Conservation (phyloP, 2,797 vertebrate species). For the Cynodonichthys magdalenae region DNA sequence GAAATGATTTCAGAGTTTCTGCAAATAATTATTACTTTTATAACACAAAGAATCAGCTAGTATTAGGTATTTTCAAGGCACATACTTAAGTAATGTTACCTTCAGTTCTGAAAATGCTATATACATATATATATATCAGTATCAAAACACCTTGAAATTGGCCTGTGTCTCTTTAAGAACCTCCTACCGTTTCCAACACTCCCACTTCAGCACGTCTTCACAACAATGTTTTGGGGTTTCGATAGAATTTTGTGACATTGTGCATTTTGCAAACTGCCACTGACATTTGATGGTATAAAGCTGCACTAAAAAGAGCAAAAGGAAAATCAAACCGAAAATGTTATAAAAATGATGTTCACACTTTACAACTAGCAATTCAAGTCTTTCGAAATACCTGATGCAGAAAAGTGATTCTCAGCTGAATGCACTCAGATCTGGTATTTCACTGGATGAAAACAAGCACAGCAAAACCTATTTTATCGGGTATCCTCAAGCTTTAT, state of each 20-base stretch:
- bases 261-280: not conserved
- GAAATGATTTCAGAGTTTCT: not conserved
- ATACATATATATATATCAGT: too few species aligned
- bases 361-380: not conserved
- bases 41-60: not conserved
- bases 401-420: not conserved
- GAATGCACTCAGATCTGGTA: not conserved
- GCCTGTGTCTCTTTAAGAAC: too few species aligned
- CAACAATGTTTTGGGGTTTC: too few species aligned
- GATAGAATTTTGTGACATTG: not conserved
- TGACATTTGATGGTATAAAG: not conserved
- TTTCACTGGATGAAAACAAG: not conserved
- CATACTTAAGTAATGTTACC: too few species aligned
- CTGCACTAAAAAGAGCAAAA: not conserved
- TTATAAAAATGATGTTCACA: not conserved
- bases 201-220: too few species aligned
- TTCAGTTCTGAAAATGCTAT: too few species aligned
- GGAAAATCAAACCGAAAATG: not conserved
- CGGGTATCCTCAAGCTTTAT: not conserved
- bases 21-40: not conserved
- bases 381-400: slow-evolving; percentile 1
- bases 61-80: too few species aligned
- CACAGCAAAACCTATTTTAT: not conserved
- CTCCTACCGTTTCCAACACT: too few species aligned
- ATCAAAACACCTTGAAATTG: too few species aligned